A percentile compares a stretch with the other conserved stretches of the same genome.
Conservation (phyloP, 2,797 vertebrate species). For the Chaetodon trifasciatus region DNA sequence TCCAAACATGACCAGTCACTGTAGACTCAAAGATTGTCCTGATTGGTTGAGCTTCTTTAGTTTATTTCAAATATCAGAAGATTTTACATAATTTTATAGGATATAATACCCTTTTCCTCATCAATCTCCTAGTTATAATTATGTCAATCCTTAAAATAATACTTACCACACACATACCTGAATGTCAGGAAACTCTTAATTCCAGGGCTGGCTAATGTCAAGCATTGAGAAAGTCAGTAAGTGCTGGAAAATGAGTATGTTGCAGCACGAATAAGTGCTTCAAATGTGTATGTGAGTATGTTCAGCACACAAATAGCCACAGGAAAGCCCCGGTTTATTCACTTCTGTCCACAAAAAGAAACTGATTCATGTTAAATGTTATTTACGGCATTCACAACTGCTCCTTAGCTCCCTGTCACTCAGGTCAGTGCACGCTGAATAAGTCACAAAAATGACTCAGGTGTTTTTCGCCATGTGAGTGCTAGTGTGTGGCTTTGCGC, state of each 20-base stretch:
- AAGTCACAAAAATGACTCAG: conserved; percentile 67
- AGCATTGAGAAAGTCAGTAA: conserved; percentile 25
- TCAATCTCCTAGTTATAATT: conserved; percentile 5
- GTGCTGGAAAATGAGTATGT: conserved; percentile 42
- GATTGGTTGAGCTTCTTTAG: neutral
- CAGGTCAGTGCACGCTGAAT: conserved; percentile 30
- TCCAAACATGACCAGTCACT: neutral
- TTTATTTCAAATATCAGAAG: neutral
- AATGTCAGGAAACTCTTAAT: neutral
- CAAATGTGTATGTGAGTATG: conserved; percentile 26
- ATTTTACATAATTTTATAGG: neutral
- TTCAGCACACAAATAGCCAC: conserved; percentile 47
- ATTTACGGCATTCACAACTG: conserved; percentile 64
- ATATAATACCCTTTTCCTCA: neutral
- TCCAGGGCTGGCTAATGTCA: conserved; percentile 7
- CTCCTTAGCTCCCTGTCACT: conserved; percentile 40
- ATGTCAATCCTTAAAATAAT: neutral
- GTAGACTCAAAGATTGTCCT: neutral
- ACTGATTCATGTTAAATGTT: conserved; percentile 76
- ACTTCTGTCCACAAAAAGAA: conserved; percentile 52
- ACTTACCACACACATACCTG: neutral
- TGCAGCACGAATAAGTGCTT: conserved; percentile 54
- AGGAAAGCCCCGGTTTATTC: conserved; percentile 58
- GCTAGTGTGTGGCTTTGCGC: conserved; percentile 12
- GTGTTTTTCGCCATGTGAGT: conserved; percentile 54